Conservation (phyloP, 2,113 vertebrate genomes). For the Vulpes vulpes region DNA sequence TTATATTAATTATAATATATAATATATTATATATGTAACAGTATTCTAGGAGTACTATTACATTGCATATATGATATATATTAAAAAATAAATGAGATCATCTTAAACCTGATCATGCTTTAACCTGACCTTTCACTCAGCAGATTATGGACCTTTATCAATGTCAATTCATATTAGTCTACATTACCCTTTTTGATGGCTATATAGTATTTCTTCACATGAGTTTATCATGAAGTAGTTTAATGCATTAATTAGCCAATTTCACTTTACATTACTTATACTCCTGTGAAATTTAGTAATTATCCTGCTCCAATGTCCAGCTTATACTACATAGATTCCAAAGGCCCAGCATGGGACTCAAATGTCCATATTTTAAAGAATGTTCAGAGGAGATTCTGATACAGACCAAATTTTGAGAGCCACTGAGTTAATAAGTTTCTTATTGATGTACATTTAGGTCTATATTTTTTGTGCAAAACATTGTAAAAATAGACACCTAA, state of each 20-base stretch:
- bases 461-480: neutral
- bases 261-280: neutral
- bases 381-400: neutral
- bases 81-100: neutral
- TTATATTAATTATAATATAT: too few relatives aligned
- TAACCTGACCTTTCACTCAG: neutral
- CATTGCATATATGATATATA: neutral
- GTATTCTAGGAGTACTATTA: neutral
- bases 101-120: slow-evolving; percentile 18
- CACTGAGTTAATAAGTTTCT: neutral
- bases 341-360: neutral
- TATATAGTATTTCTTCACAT: neutral
- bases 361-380: neutral
- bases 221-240: neutral
- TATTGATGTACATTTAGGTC: neutral
- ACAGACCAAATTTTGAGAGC: neutral
- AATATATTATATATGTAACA: too few relatives aligned
- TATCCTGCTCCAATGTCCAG: neutral
- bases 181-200: neutral
- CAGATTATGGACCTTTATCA: neutral
- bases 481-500: neutral
- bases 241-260: neutral
- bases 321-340: neutral
- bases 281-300: neutral
- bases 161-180: neutral